Base-by-base conservation (phyloP, 2,888 invertebrate species). In the Morpho achilles region DNA sequence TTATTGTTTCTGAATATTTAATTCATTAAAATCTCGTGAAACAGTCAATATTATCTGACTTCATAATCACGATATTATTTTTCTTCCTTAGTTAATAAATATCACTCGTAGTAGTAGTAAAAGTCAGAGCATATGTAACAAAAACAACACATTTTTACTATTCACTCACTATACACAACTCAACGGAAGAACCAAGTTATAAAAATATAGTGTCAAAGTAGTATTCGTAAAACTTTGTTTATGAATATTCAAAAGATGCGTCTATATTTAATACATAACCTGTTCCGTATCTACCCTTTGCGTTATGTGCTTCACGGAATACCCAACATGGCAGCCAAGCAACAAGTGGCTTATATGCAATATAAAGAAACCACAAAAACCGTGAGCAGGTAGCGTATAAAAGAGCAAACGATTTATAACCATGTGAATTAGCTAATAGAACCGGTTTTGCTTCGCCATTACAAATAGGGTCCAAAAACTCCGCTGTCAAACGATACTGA, bases 301-400 rank as follows among this genome's bases (percentile, higher is more conserved):
- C 60, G 65, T 67, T 69, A 68, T 68, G 68, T 73, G 73, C 68
- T 67, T 67, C 72, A 73, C 67, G 70, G 70, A 75, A 76, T 73
- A 73, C 73, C 76, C 78, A 79, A 74, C 75, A 75, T 73, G 77
- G 72, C 80, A 80, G 79, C 82, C 84, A 74, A 81, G 82, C 86
- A 86, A 87, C 87, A 89, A 89, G 88, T 88, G 88, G 82, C 79
- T 81, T 80, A 80, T 80, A 80, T 80, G 82, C 81, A 80, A 84
- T 69, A 80, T 80, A 77, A 84, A 84, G 81, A 84, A 75, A 84
- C 73, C 77, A 87, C 81, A 87, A 87, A 87, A 87, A 83, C 80
- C 71, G 62, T 64, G 74, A 80, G 84, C 87, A 89, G 89, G 88
- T 87, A 87, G 82, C 74, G 69, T 72, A 70, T 65, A 65, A 67